A percentile compares a stretch with the other conserved stretches of the same genome.
These are phyloP conservation scores for Drosophila grimshawi DNA, from an alignment of 1,140 invertebrate genomes.

Conservation along the genomic window DNA sequence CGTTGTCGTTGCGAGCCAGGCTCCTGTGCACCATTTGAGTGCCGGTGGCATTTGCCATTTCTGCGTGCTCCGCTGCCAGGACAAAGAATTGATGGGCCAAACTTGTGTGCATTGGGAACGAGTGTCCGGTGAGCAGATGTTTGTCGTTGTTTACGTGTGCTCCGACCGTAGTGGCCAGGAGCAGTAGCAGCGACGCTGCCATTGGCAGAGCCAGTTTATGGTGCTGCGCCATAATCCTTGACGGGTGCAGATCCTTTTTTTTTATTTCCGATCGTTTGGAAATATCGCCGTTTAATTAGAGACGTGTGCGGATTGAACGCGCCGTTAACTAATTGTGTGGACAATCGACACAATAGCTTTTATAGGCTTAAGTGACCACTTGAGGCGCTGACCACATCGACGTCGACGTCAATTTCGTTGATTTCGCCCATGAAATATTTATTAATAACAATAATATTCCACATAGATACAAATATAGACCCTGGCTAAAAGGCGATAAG, in stretches of 20 bases:
- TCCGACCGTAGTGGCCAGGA: not conserved
- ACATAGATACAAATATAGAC: constrained; percentile 25
- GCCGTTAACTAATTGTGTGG: constrained; percentile 46
- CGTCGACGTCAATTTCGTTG: constrained; percentile 22
- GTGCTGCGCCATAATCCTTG: constrained; percentile 48
- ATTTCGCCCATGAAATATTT: constrained; percentile 61
- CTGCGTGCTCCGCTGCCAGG: constrained; percentile 24
- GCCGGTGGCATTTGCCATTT: not conserved
- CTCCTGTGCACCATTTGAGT: not conserved
- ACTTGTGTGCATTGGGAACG: constrained; percentile 43
- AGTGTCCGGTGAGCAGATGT: constrained; percentile 53
- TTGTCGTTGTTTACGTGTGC: constrained; percentile 21
- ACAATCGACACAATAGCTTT: constrained; percentile 47
- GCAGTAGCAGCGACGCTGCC: constrained; percentile 21
- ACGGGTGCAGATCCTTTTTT: not conserved
- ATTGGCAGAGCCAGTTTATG: constrained; percentile 24
- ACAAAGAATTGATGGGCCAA: constrained; percentile 65
- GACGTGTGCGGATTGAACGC: constrained; percentile 27
- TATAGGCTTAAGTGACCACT: constrained; percentile 62
- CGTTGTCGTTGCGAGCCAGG: constrained; percentile 7
- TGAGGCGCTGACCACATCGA: constrained; percentile 24
- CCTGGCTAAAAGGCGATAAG: constrained; percentile 40
- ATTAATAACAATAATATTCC: constrained; percentile 48
- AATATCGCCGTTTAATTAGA: not conserved
- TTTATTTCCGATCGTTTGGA: not conserved